Evolutionary conservation across 2,797 vertebrate species (phyloP).

Genomic region (Mallotus villosus): DNA sequence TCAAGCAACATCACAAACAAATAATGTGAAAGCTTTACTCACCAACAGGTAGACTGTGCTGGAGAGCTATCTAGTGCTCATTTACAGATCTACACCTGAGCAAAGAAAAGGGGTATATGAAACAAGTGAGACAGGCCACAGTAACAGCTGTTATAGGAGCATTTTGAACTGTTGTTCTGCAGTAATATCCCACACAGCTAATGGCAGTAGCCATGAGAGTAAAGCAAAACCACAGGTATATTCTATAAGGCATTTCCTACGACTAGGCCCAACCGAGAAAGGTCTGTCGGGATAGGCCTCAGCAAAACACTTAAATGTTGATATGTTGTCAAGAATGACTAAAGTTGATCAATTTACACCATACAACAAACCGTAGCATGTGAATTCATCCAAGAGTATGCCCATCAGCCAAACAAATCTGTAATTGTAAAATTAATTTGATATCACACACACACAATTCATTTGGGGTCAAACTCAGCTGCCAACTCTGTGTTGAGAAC

Average conservation of each 20-base stretch:
- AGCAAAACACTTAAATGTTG: background rate
- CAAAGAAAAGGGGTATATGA: background rate
- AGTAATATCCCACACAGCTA: conserved; percentile 50
- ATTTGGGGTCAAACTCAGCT: background rate
- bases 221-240: conserved; percentile 63
- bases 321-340: background rate
- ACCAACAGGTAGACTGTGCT: background rate
- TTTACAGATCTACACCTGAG: too few relatives aligned
- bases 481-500: conserved; percentile 52
- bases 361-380: background rate
- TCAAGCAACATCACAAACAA: background rate
- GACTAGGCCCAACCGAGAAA: conserved; percentile 40
- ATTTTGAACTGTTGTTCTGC: conserved; percentile 45
- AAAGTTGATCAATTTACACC: background rate
- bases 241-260: conserved; percentile 65
- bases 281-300: conserved; percentile 60
- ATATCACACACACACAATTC: too few relatives aligned
- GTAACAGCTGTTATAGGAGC: background rate
- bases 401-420: background rate
- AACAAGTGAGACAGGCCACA: background rate
- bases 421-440: background rate
- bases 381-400: too few relatives aligned
- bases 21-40: background rate
- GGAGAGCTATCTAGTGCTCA: too few relatives aligned
- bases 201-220: conserved; percentile 50